Percentiles rank a stretch among this genome's conserved stretches.
These are phyloP conservation scores for Danio choprae DNA, from an alignment of 2,797 vertebrate species.

Conservation along the genomic window DNA sequence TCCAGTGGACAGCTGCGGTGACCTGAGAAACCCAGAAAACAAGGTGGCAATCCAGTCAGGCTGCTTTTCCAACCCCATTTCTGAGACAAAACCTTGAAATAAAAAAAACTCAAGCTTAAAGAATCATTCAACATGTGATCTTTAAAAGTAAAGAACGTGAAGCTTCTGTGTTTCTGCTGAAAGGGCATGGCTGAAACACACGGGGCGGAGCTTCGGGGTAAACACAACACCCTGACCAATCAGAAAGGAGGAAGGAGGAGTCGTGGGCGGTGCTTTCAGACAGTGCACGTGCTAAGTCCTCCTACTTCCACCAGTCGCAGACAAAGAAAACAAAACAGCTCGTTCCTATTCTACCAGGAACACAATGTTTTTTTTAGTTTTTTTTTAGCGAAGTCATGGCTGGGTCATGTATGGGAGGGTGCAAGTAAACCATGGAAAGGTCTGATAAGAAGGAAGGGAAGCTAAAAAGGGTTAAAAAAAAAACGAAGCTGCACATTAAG, in stretches of 20 bases:
- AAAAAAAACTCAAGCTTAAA: not conserved
- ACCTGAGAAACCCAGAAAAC: constrained; percentile 66
- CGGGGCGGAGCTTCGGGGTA: constrained; percentile 68
- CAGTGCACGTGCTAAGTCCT: constrained; percentile 55
- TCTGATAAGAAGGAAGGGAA: constrained; percentile 13
- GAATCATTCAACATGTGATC: not conserved
- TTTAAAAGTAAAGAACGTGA: not conserved
- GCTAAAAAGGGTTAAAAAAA: constrained; percentile 35
- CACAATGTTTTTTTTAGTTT: constrained; percentile 74
- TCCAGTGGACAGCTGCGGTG: constrained; percentile 70
- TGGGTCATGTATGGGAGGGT: constrained; percentile 42
- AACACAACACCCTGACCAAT: constrained; percentile 74
- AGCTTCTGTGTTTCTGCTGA: constrained; percentile 48
- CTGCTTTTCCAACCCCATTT: constrained; percentile 55
- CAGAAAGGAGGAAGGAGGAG: constrained; percentile 54
- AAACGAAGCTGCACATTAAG: not conserved
- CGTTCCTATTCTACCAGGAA: constrained; percentile 69
- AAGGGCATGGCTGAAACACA: constrained; percentile 53
- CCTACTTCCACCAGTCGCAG: constrained; percentile 49
- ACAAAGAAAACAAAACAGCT: constrained; percentile 50
- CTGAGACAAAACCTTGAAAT: constrained; percentile 34
- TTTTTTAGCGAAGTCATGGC: constrained; percentile 55
- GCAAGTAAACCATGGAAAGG: not conserved
- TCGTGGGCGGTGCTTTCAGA: constrained; percentile 37
- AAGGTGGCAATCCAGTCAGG: constrained; percentile 54